Evolutionary conservation across 2,113 vertebrate genomes (phyloP).

Genomic region (Zosterops hypoxanthus): DNA sequence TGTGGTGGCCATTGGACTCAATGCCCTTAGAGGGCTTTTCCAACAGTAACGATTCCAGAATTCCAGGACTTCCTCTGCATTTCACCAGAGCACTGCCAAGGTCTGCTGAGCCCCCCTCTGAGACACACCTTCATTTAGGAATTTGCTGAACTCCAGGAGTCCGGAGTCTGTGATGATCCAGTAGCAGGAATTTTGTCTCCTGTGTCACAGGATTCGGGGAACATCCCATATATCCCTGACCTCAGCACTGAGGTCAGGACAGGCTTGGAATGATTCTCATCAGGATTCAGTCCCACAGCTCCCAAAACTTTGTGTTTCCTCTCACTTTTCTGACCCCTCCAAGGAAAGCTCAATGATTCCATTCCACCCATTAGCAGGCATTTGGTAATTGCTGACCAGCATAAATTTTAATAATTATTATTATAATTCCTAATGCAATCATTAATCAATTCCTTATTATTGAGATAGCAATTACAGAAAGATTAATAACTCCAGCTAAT

Average conservation of each 20-base stretch:
- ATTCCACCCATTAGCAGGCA: neutral
- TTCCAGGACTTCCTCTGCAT: neutral
- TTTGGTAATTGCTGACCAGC: neutral
- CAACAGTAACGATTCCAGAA: fast-evolving
- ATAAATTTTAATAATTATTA: constrained; percentile 57
- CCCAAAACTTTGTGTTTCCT: neutral
- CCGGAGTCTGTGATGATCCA: neutral
- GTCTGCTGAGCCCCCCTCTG: neutral
- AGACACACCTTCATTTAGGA: neutral
- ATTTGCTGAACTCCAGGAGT: neutral
- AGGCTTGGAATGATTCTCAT: neutral
- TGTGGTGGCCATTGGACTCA: fast-evolving
- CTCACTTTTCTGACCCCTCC: neutral
- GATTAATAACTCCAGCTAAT: constrained; percentile 31
- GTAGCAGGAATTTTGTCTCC: neutral
- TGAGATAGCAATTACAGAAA: constrained; percentile 24
- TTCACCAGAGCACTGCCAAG: neutral
- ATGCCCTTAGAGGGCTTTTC: neutral
- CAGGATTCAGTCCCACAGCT: neutral
- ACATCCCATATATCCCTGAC: neutral
- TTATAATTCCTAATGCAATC: constrained; percentile 19
- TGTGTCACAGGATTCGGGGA: fast-evolving
- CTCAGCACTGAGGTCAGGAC: neutral
- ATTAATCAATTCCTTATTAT: constrained; percentile 47
- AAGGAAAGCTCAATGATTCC: neutral